Percentiles rank a stretch among this genome's conserved stretches.
Evolutionary conservation across 2,888 invertebrate species (phyloP).

Genomic region (Heteromyza rotundicornis): DNA sequence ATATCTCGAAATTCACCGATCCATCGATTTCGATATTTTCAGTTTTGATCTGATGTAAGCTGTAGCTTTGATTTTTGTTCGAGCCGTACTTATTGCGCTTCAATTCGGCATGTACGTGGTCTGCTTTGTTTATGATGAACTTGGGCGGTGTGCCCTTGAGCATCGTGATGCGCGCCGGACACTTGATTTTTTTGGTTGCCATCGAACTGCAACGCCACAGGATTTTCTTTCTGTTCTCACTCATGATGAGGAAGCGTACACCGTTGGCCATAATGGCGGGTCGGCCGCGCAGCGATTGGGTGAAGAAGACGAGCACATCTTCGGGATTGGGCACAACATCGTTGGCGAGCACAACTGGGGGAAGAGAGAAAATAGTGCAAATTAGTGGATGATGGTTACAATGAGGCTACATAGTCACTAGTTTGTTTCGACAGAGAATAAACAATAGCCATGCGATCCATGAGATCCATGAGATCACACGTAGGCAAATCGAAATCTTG

Average conservation of each 20-base stretch:
- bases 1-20: constrained; percentile 42
- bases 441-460: too few relatives aligned
- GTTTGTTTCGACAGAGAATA: too few relatives aligned
- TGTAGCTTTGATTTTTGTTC: constrained; percentile 43
- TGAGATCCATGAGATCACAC: too few relatives aligned
- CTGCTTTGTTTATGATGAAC: constrained; percentile 60
- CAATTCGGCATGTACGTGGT: constrained; percentile 60
- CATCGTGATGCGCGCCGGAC: constrained; percentile 62
- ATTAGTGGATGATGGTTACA: background rate
- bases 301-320: constrained; percentile 60
- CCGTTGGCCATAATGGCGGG: constrained; percentile 63
- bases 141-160: constrained; percentile 61
- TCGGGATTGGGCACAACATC: constrained; percentile 57
- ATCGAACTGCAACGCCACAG: constrained; percentile 63
- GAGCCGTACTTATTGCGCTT: constrained; percentile 61
- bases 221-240: constrained; percentile 61
- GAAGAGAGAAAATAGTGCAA: constrained; percentile 3
- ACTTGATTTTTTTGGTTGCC: constrained; percentile 63
- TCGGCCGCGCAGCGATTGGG: constrained; percentile 60
- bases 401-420: too few relatives aligned
- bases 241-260: constrained; percentile 62
- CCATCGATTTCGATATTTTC: constrained; percentile 44
- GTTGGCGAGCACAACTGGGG: constrained; percentile 57
- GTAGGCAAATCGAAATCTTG: too few relatives aligned
- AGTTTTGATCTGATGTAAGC: constrained; percentile 33